phyloP scores from a whole-genome alignment of 35 echinoderm and acorn worm species.

The Holothuria glaberrima region DNA sequence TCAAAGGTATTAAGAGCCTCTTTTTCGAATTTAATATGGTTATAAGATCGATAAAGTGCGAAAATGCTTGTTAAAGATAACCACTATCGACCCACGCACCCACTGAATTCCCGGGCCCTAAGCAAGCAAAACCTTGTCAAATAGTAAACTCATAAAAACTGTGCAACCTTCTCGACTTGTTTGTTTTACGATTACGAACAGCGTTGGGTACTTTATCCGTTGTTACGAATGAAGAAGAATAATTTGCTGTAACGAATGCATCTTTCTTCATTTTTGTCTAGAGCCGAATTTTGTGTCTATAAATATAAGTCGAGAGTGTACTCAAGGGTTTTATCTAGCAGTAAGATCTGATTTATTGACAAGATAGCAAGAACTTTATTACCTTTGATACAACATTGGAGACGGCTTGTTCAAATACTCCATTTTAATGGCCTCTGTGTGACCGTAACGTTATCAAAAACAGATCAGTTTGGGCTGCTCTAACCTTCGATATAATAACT shows the following conservation, averaged over 20 bases:
- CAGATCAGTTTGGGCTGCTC: too few relatives aligned
- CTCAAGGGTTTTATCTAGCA: background rate
- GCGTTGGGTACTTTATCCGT: too few relatives aligned
- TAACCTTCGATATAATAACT: too few relatives aligned
- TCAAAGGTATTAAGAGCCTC: slow-evolving; percentile 8
- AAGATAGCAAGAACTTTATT: slow-evolving; percentile 23
- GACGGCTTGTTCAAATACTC: slow-evolving; percentile 47
- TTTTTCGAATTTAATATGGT: slow-evolving; percentile 30
- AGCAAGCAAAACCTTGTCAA: slow-evolving; percentile 32
- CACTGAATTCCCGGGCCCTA: background rate
- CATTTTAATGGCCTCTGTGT: slow-evolving; percentile 23
- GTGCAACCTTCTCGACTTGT: slow-evolving; percentile 12
- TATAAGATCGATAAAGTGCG: background rate
- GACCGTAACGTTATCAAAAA: background rate
- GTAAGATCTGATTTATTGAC: slow-evolving; percentile 11
- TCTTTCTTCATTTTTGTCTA: slow-evolving; percentile 19
- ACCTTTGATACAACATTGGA: background rate
- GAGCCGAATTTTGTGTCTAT: slow-evolving; percentile 6
- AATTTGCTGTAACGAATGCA: too few relatives aligned
- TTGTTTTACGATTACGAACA: slow-evolving; percentile 13
- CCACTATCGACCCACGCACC: too few relatives aligned
- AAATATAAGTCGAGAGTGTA: slow-evolving; percentile 15
- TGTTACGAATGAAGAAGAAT: too few relatives aligned
- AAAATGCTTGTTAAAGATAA: too few relatives aligned
- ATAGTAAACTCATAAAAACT: slow-evolving; percentile 29